Evolutionary conservation across 2,113 vertebrate genomes (phyloP), one percentile per base, ranked within the genome.

Genomic region (Trogon melanurus): DNA sequence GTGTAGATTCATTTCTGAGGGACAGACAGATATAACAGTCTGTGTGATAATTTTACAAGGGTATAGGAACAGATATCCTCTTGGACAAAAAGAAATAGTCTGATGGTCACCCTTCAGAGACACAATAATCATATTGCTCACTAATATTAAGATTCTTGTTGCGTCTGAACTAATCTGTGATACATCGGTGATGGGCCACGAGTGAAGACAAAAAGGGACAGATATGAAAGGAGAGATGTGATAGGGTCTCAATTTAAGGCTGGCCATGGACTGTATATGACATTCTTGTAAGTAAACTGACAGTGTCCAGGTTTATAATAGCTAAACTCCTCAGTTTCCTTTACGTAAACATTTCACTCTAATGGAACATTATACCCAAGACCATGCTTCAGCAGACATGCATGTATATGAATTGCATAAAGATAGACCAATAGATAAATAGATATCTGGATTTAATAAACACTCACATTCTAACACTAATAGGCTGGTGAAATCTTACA

Each of bases 271-370:
- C 84, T 88, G 81, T 64, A 72, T 85, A 80, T 95, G 97, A 94
- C 92, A 94, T 93, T 80, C 67, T 62, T 84, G 84, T 93, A 96
- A 97, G 95, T 94, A 95, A 97, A 96, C 96, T 97, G 96, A 96
- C 95, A 97, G 95, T 96, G 84, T 97, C 96, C 96, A 97, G 96
- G 95, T 97, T 97, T 97, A 94, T 95, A 96, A 96, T 90, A 96
- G 92, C 94, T 97, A 90, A 97, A 96, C 95, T 97, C 93, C 88
- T 97, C 94, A 92, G 96, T 96, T 97, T 96, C 87, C 87, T 94
- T 95, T 82, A 54, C 6, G 4, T 97, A 97, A 97, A 97, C 96
- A 96, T 95, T 97, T 97, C 95, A 95, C 91, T 97, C 93, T 97
- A 97, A 97, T 97, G 96, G 95, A 97, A 95, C 95, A 95, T 97